These are phyloP conservation scores for Menura novaehollandiae DNA, from an alignment of 2,113 vertebrate genomes.

Conservation along the genomic window DNA sequence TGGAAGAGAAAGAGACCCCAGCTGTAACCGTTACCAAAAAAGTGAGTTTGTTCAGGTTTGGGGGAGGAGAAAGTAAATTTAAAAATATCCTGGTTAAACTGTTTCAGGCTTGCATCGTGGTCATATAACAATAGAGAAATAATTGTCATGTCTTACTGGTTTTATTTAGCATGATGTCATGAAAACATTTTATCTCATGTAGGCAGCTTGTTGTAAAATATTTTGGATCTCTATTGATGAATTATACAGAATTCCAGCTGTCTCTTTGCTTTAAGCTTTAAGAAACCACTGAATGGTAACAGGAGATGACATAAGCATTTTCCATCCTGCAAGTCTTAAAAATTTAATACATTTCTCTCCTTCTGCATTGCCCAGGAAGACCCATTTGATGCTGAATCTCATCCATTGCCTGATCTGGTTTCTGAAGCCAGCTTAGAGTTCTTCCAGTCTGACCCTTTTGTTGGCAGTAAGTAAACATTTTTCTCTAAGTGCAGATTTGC, in stretches of 20 bases:
- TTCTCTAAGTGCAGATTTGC: background rate
- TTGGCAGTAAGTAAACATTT: conserved; percentile 84
- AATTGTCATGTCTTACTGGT: background rate
- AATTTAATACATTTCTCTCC: conserved; percentile 25
- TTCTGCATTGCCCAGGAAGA: conserved; percentile 73
- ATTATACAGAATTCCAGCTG: background rate
- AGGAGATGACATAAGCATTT: background rate
- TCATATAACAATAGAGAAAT: background rate
- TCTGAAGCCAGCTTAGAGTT: conserved; percentile 84
- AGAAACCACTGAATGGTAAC: background rate
- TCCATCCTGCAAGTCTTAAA: background rate
- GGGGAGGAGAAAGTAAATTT: background rate
- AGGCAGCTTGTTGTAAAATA: background rate
- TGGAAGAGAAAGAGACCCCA: conserved; percentile 62
- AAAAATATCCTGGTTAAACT: background rate
- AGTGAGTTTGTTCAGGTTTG: conserved; percentile 9
- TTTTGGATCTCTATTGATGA: background rate
- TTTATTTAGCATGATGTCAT: background rate
- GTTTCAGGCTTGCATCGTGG: background rate
- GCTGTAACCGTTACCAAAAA: conserved; percentile 52
- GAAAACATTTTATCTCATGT: background rate
- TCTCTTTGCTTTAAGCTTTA: background rate
- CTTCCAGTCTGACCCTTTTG: conserved; percentile 93
- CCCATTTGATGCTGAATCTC: conserved; percentile 80
- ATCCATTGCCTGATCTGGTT: conserved; percentile 72